Percentiles rank a stretch among this genome's conserved stretches.
phyloP scores from a whole-genome alignment of 2,888 invertebrate species.

The Synanthedon myopaeformis region DNA sequence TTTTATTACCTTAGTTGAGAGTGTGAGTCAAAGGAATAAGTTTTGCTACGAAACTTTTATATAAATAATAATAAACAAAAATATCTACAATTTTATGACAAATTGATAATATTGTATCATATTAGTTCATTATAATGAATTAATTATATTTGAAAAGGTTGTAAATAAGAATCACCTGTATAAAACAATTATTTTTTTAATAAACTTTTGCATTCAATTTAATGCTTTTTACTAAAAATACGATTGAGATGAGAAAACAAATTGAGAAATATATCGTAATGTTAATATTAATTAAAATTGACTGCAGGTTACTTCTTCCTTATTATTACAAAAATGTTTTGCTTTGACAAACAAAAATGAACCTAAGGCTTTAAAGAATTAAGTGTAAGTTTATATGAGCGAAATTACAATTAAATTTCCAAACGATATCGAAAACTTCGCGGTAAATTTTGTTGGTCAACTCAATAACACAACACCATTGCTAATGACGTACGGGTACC shows the following conservation, averaged over 20 bases:
- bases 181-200: too few relatives aligned
- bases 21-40: too few relatives aligned
- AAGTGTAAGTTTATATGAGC: background rate
- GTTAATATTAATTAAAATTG: background rate
- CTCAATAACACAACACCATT: background rate
- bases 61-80: too few relatives aligned
- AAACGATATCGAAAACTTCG: background rate
- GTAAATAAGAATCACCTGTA: too few relatives aligned
- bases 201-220: too few relatives aligned
- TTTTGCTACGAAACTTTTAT: too few relatives aligned
- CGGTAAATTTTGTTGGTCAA: conserved; percentile 1
- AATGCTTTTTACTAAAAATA: background rate
- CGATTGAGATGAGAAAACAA: background rate
- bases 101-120: too few relatives aligned
- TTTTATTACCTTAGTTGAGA: too few relatives aligned
- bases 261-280: background rate
- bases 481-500: too few relatives aligned
- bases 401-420: background rate
- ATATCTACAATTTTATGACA: too few relatives aligned
- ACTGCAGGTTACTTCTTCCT: background rate
- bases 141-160: too few relatives aligned
- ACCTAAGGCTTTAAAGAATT: background rate
- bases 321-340: background rate
- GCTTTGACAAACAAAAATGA: background rate
- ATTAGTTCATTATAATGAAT: too few relatives aligned